Evolutionary conservation across 2,113 vertebrate species (phyloP).

Genomic region (Pteropus alecto): DNA sequence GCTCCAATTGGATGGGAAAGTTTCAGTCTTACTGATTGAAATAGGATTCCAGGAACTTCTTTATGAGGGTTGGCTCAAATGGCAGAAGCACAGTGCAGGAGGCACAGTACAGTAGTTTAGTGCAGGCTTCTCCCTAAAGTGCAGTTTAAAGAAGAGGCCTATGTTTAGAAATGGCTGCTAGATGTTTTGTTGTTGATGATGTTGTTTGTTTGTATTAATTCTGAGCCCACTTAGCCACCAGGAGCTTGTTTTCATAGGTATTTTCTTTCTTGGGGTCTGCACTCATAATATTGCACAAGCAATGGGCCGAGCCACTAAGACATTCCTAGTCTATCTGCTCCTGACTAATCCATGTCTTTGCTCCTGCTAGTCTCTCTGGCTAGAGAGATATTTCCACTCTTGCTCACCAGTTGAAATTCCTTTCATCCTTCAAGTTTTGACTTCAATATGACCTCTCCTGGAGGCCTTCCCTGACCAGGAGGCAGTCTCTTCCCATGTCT

Average conservation of each 20-base stretch:
- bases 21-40: neutral
- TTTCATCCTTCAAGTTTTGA: neutral
- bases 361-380: neutral
- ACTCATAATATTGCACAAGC: neutral
- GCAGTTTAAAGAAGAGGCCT: neutral
- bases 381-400: neutral
- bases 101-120: neutral
- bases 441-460: neutral
- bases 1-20: neutral
- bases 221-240: neutral
- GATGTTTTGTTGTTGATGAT: too few relatives aligned
- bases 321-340: neutral
- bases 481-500: neutral
- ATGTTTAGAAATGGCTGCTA: neutral
- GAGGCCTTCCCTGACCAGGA: neutral
- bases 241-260: neutral
- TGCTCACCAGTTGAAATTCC: neutral
- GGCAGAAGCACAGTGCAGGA: neutral
- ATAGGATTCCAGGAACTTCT: neutral
- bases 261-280: neutral
- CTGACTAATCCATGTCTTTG: neutral
- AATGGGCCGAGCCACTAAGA: neutral
- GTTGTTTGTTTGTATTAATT: neutral
- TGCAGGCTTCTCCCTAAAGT: neutral
- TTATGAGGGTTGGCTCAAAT: neutral